Base-by-base conservation (phyloP, 2,113 vertebrate species). In the Delphinus delphis region DNA sequence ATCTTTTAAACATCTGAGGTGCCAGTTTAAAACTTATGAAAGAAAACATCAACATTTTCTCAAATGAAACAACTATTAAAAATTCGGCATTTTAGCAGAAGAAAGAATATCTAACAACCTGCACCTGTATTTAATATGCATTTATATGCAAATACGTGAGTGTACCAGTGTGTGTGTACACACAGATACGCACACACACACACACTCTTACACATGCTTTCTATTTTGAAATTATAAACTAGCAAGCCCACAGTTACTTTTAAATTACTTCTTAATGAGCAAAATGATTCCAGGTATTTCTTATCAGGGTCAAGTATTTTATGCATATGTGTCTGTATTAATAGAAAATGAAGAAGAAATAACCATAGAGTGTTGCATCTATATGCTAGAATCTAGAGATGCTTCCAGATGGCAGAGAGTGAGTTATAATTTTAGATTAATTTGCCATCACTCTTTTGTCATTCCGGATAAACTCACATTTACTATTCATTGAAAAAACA, bases 401-500 rank as follows among this genome's bases (percentile, higher is more conserved):
- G 36, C 15, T 88, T 83, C 9, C 28, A 55, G 25, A 81, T 26
- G n/a, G 14, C 70, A 5, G 8, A 53, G 2, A 80, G 55, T 76
- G 36, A 77, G 9, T 65, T 88, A 88, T 2, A 91, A 89, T 11
- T 90, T 90, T 41, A 41, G 21, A 74, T 90, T 85, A 65, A 91
- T 76, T 79, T 94, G 1, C n/a, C 81, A 94, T 85, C 20, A 73
- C 23, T 92, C 18, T 63, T 96, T 53, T 77, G 36, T 82, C 62
- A 71, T 62, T 96, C 50, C 31, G 18, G 26, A 95, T 79, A 86
- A 93, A 89, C 4, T 53, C 13, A n/a, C 25, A 71, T 71, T 67
- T 68, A 96, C 65, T 81, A 67, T 89, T 95, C 50, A 71, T 17
- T 71, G 15, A 85, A 38, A 91, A 93, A 81, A 86, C 67, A 89